Evolutionary conservation across 2,888 invertebrate species (phyloP).

Genomic region (Sympetrum striolatum): DNA sequence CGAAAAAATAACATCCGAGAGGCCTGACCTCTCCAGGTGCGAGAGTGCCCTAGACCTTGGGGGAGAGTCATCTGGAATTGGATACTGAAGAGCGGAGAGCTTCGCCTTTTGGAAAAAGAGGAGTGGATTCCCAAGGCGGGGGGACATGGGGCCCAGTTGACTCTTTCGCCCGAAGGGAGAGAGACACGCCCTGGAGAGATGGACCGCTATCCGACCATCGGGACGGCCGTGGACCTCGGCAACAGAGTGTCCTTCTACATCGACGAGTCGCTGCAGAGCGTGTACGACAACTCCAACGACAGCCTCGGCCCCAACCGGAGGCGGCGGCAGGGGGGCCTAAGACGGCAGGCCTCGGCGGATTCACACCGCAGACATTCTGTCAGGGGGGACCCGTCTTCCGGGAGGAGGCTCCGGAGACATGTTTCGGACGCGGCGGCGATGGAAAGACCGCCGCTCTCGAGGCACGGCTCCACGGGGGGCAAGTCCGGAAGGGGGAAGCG

Average conservation of each 20-base stretch:
- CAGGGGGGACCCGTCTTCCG: not conserved
- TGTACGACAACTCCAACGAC: constrained; percentile 1
- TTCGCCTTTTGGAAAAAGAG: not conserved
- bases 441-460: not conserved
- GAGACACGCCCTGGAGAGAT: not conserved
- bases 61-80: not conserved
- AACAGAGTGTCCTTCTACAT: constrained; percentile 48
- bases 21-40: not conserved
- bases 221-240: constrained; percentile 44
- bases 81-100: not conserved
- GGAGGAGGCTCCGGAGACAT: constrained; percentile 1
- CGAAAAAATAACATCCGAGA: constrained; percentile 9
- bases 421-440: constrained; percentile 21
- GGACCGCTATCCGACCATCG: constrained; percentile 37
- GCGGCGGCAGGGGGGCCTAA: not conserved
- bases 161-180: not conserved
- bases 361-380: not conserved
- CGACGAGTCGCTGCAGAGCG: constrained; percentile 45
- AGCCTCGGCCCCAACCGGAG: not conserved
- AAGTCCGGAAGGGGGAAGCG: not conserved
- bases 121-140: not conserved
- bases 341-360: constrained; percentile 9
- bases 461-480: constrained; percentile 12
- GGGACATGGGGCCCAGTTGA: not conserved
- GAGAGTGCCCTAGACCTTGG: not conserved